Evolutionary conservation across 2,113 vertebrate genomes (phyloP), one percentile per base, ranked within the genome.

Genomic region (Machaerirhynchus nigripectus): DNA sequence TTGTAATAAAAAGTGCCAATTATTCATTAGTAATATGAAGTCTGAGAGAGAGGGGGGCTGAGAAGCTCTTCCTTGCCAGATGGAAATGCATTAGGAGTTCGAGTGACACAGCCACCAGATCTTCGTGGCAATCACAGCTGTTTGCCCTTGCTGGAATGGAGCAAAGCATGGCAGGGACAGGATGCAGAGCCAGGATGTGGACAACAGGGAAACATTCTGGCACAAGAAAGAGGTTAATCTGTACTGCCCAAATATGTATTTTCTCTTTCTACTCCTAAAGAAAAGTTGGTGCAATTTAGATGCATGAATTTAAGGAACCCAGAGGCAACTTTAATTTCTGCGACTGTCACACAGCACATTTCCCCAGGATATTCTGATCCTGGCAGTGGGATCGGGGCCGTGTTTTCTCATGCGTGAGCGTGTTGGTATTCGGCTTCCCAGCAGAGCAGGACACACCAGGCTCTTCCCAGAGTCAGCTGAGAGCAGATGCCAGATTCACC

Each of bases 311-410:
- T 86, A 89, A 80, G 79, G 79, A 93, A 59, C 35, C 85, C 92
- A 71, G 92, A 89, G 90, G 93, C 95, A 78, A 85, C 59, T 94
- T 86, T 81, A 80, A 94, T 94, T 92, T 81, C 87, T 81, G 88
- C 1, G 71, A 31, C 92, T 89, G 95, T 89, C 93, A 87, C 81
- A 37, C 77, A 85, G 91, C 87, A 65, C 61, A 23, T 76, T 35
- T 65, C 95, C 83, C 77, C 28, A 42, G 95, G 91, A 89, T 8
- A 57, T 26, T 11, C 60, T 71, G 93, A 92, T 84, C 50, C 30
- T 40, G 87, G 90, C 95, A 56, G 6, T 26, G 18, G 2, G 37
- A 60, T 3, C 0, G 2, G 61, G 82, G 84, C 78, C 0, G 1
- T 65, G 80, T 35, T 80, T 57, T 70, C 93, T 71, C 82, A 42